phyloP scores from a whole-genome alignment of 2,888 invertebrate genomes.

The Chironomus tentans region DNA sequence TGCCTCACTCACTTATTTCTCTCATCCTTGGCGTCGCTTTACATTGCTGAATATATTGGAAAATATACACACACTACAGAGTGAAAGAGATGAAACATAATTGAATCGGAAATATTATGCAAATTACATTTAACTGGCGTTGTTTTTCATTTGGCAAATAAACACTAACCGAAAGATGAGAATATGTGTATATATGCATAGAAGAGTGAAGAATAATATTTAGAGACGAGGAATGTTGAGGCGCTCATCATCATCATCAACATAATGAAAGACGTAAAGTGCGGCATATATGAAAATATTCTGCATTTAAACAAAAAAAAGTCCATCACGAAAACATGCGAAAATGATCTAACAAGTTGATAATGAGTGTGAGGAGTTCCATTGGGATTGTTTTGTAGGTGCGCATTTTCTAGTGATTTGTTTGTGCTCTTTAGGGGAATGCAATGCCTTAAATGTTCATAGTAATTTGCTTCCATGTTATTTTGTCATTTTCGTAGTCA shows the following conservation, averaged over 20 bases:
- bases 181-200: background rate
- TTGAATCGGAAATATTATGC: constrained; percentile 11
- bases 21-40: background rate
- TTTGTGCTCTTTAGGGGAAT: no score
- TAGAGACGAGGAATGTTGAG: background rate
- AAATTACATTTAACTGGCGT: constrained; percentile 6
- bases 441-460: no score
- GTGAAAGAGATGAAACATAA: background rate
- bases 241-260: background rate
- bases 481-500: no score
- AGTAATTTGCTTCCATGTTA: no score
- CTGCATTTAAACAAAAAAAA: background rate
- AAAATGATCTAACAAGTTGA: constrained; percentile 4
- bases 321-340: background rate
- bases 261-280: background rate
- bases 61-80: no score
- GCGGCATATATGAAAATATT: background rate
- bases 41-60: background rate
- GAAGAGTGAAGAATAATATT: background rate
- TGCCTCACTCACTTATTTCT: background rate
- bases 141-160: background rate
- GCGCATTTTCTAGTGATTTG: no score
- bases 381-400: no score
- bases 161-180: background rate
- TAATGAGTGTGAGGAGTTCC: background rate